phyloP scores from a whole-genome alignment of 2,888 invertebrate species.

The Athripsodes cinereus region DNA sequence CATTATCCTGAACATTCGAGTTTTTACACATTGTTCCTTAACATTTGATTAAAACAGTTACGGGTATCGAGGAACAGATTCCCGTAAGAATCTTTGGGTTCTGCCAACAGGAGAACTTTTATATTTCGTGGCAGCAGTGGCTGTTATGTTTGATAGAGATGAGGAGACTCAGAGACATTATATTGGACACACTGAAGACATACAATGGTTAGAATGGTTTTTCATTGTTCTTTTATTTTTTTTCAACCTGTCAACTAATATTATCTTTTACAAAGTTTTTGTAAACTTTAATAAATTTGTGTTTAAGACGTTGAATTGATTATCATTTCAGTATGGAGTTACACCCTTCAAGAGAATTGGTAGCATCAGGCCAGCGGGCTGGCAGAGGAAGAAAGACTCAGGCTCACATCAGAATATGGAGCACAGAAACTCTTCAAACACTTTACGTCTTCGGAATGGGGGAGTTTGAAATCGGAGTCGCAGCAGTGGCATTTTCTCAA shows the following conservation, averaged over 20 bases:
- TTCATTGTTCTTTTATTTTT: no score
- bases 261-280: no score
- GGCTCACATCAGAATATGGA: constrained; percentile 89
- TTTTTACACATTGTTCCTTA: no score
- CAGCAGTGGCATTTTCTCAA: constrained; percentile 85
- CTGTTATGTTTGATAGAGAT: constrained; percentile 79
- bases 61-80: constrained; percentile 90
- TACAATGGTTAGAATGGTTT: constrained; percentile 65
- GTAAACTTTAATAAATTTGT: no score
- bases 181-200: constrained; percentile 87
- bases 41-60: constrained; percentile 53
- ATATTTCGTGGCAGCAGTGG: constrained; percentile 90
- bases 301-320: not conserved
- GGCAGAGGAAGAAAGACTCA: constrained; percentile 79
- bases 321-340: constrained; percentile 65
- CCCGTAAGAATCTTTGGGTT: constrained; percentile 84
- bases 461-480: constrained; percentile 79
- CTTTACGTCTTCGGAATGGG: constrained; percentile 88
- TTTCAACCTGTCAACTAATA: no score
- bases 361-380: constrained; percentile 84
- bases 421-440: constrained; percentile 82
- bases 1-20: no score
- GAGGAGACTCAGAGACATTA: constrained; percentile 88
- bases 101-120: constrained; percentile 89
- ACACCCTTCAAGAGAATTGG: constrained; percentile 81